Evolutionary conservation across 2,113 vertebrate species (phyloP).

Genomic region (Phrynosoma platyrhinos): DNA sequence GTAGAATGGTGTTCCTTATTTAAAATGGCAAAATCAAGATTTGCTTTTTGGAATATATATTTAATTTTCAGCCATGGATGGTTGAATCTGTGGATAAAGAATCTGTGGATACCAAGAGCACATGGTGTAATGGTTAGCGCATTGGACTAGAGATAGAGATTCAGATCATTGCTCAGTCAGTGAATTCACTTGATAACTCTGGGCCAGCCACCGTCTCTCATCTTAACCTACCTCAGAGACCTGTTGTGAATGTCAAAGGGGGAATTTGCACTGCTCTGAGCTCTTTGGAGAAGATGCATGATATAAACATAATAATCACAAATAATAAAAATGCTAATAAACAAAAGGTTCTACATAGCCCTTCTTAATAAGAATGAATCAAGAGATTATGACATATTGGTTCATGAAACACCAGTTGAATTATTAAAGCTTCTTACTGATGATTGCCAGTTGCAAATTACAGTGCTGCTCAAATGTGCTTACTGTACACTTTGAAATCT

Average conservation of each 20-base stretch:
- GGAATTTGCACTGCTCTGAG: no score
- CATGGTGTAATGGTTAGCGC: no score
- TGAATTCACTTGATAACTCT: no score
- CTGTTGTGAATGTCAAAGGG: neutral
- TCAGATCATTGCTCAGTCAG: no score
- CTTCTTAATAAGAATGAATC: constrained; percentile 49
- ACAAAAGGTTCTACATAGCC: neutral
- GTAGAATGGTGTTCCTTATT: no score
- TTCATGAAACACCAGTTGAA: constrained; percentile 55
- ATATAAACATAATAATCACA: neutral
- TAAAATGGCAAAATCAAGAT: no score
- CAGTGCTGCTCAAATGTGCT: constrained; percentile 52
- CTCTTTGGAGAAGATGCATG: neutral
- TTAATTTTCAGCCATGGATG: no score
- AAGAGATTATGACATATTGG: constrained; percentile 46
- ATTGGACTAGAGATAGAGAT: no score
- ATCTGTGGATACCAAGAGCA: no score
- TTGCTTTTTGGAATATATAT: no score
- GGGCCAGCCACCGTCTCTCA: no score
- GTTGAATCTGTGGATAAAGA: no score
- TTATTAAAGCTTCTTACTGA: constrained; percentile 49
- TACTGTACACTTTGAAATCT: neutral
- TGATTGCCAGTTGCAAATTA: constrained; percentile 59
- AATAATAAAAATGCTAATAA: constrained; percentile 34
- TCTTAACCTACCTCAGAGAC: neutral